Conservation (phyloP, 2,797 vertebrate genomes). For the Tragopan temminckii region DNA sequence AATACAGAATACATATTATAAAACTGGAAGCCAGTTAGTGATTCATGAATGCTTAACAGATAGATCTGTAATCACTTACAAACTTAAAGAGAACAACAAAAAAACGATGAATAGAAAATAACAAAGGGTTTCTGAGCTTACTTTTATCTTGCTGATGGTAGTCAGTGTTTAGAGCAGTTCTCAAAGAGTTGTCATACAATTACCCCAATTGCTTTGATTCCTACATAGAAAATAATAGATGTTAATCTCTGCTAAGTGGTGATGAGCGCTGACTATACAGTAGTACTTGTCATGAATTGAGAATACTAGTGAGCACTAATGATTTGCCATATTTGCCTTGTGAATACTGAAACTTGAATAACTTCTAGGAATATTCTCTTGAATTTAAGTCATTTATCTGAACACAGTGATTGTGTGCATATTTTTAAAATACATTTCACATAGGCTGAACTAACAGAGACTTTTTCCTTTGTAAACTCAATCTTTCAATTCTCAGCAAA, state of each 20-base stretch:
- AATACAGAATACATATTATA: background rate
- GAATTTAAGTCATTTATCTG: conserved; percentile 20
- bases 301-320: accelerated
- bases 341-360: background rate
- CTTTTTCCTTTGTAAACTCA: background rate
- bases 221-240: background rate
- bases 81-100: background rate
- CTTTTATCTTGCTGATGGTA: background rate
- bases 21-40: background rate
- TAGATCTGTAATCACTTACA: background rate
- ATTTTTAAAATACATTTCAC: conserved; percentile 27
- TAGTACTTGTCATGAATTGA: background rate
- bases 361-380: conserved; percentile 24
- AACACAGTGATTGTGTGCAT: background rate
- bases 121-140: background rate
- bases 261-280: background rate
- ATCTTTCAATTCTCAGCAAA: conserved; percentile 51
- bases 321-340: background rate
- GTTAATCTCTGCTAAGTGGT: background rate
- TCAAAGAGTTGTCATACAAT: background rate
- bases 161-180: background rate
- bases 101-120: background rate
- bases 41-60: background rate
- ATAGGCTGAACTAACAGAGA: conserved; percentile 10
- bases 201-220: background rate